A percentile compares a stretch with the other conserved stretches of the same genome.
These are phyloP conservation scores for Anguilla rostrata DNA, from an alignment of 2,113 vertebrate genomes.

Conservation along the genomic window DNA sequence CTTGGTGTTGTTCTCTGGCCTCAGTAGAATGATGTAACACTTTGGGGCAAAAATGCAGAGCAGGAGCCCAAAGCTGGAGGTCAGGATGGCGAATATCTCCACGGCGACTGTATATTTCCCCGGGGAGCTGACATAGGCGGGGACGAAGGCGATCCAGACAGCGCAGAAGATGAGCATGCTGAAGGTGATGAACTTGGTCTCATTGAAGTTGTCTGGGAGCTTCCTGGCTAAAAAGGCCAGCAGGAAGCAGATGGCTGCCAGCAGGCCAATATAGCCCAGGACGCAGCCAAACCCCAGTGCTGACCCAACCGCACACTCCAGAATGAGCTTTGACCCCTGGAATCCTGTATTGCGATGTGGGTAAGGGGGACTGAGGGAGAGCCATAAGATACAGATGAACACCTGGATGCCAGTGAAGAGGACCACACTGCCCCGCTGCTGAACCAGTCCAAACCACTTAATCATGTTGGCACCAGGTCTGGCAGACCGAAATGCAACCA, in stretches of 20 bases:
- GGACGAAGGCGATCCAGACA: constrained; percentile 68
- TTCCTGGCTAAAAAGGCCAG: constrained; percentile 70
- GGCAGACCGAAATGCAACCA: constrained; percentile 53
- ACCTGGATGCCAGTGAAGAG: constrained; percentile 55
- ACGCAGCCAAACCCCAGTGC: constrained; percentile 48
- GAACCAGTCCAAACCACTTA: constrained; percentile 52
- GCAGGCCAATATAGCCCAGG: constrained; percentile 70
- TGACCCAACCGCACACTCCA: constrained; percentile 65
- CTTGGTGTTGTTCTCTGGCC: constrained; percentile 62
- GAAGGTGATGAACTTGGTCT: constrained; percentile 69
- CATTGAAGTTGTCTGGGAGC: constrained; percentile 63
- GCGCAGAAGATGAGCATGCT: constrained; percentile 74
- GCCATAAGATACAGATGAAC: constrained; percentile 62
- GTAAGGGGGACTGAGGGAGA: constrained; percentile 58
- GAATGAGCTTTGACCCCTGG: constrained; percentile 58
- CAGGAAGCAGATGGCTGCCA: constrained; percentile 62
- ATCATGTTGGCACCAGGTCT: constrained; percentile 50
- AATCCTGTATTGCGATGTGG: constrained; percentile 53
- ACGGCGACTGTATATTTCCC: constrained; percentile 62
- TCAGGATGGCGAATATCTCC: constrained; percentile 69
- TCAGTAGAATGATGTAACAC: constrained; percentile 67
- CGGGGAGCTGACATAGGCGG: constrained; percentile 67
- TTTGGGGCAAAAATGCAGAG: constrained; percentile 71
- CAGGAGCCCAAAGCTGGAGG: constrained; percentile 62
- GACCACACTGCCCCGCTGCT: constrained; percentile 51